Conservation (phyloP, 2,797 vertebrate species). For the Chaenodraco wilsoni region DNA sequence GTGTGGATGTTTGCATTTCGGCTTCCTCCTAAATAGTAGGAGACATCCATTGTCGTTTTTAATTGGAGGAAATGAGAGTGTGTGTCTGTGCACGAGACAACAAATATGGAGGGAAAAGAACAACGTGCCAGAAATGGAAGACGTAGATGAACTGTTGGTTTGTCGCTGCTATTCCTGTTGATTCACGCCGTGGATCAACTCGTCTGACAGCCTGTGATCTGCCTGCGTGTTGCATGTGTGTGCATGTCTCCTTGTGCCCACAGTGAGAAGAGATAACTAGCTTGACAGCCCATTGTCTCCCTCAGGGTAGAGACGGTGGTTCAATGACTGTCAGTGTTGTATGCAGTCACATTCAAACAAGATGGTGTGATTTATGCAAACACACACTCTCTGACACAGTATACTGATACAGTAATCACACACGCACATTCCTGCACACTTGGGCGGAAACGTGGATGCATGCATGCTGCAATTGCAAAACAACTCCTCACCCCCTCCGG, state of each 20-base stretch:
- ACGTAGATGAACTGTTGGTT: neutral
- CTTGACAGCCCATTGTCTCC: slow-evolving; percentile 69
- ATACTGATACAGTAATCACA: neutral
- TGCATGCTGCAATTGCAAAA: slow-evolving; percentile 36
- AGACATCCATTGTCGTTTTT: slow-evolving; percentile 41
- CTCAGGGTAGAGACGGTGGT: slow-evolving; percentile 57
- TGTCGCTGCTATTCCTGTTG: slow-evolving; percentile 13
- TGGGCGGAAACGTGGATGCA: slow-evolving; percentile 13
- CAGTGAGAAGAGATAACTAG: slow-evolving; percentile 37
- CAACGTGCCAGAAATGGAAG: slow-evolving; percentile 7
- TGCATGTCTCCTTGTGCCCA: slow-evolving; percentile 16
- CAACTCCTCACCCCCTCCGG: slow-evolving; percentile 20
- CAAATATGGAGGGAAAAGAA: slow-evolving; percentile 6
- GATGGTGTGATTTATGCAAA: slow-evolving; percentile 38
- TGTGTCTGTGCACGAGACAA: slow-evolving; percentile 20
- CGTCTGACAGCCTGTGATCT: slow-evolving; percentile 21
- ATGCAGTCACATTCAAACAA: slow-evolving; percentile 19
- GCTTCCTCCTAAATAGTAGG: slow-evolving; percentile 12
- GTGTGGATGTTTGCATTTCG: neutral
- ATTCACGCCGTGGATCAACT: slow-evolving; percentile 14
- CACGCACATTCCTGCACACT: slow-evolving; percentile 15
- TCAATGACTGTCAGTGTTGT: slow-evolving; percentile 47
- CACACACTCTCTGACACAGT: neutral
- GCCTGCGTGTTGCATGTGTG: neutral
- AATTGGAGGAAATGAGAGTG: slow-evolving; percentile 37